These are phyloP conservation scores for Lytechinus pictus DNA, from an alignment of 35 echinoderm and acorn worm species.

Conservation along the genomic window DNA sequence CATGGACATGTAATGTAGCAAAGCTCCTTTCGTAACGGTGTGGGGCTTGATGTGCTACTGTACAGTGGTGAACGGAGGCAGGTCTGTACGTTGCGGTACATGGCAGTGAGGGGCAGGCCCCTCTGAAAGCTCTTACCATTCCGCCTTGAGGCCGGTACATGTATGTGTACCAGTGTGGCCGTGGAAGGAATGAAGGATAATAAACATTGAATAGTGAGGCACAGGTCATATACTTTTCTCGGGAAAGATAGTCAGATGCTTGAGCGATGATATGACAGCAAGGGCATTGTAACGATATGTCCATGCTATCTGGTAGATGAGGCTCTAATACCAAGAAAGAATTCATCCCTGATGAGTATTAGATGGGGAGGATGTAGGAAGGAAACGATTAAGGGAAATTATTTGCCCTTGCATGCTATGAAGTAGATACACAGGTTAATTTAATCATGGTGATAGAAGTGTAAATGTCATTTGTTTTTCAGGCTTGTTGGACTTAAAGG, in stretches of 20 bases:
- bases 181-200: constrained; percentile 6
- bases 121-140: not conserved
- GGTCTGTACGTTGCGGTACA: not conserved
- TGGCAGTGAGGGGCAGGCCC: not conserved
- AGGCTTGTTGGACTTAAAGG: no score
- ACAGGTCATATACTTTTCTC: not conserved
- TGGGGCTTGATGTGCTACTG: not conserved
- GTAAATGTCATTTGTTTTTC: no score
- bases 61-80: not conserved
- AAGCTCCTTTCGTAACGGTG: not conserved
- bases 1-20: not conserved
- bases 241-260: not conserved
- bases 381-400: constrained; percentile 1
- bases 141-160: not conserved
- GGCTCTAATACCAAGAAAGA: not conserved
- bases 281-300: not conserved
- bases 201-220: not conserved
- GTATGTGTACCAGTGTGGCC: not conserved
- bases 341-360: constrained; percentile 9
- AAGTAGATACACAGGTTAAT: not conserved
- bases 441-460: not conserved
- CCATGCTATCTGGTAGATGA: not conserved
- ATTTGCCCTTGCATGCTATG: not conserved
- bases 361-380: not conserved
- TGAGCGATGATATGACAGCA: not conserved